Conservation (phyloP, 2,888 invertebrate species). For the Tenodera sinensis region DNA sequence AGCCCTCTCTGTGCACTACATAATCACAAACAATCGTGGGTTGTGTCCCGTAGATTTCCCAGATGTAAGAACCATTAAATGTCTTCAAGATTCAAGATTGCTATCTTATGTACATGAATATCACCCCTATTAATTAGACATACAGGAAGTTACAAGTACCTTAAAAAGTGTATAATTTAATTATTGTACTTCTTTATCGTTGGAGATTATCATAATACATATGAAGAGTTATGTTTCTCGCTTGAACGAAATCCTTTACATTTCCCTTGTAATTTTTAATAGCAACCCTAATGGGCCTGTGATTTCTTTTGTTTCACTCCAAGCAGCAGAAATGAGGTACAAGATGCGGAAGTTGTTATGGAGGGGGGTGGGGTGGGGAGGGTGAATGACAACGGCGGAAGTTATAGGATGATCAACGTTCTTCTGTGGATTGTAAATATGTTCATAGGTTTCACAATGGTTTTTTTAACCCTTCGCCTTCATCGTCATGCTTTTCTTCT, state of each 20-base stretch:
- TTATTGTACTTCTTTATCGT: background rate
- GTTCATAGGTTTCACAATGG: background rate
- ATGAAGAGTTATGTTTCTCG: background rate
- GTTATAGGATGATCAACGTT: background rate
- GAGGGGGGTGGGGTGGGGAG: too few species aligned
- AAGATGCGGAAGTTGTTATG: background rate
- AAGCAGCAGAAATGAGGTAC: background rate
- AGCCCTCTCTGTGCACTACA: too few species aligned
- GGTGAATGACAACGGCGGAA: background rate
- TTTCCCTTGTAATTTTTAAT: background rate
- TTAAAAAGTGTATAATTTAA: background rate
- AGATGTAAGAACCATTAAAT: too few species aligned
- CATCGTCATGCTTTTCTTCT: background rate
- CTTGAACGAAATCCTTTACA: background rate
- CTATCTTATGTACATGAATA: background rate
- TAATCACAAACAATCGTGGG: too few species aligned
- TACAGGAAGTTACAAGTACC: background rate
- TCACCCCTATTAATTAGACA: background rate
- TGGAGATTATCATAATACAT: background rate
- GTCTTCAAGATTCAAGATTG: background rate
- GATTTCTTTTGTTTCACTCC: background rate
- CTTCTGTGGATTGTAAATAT: background rate
- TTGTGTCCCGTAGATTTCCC: too few species aligned
- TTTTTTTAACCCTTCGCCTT: background rate
- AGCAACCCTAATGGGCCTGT: background rate